phyloP scores from a whole-genome alignment of 2,113 vertebrate species.

The Podiceps cristatus region DNA sequence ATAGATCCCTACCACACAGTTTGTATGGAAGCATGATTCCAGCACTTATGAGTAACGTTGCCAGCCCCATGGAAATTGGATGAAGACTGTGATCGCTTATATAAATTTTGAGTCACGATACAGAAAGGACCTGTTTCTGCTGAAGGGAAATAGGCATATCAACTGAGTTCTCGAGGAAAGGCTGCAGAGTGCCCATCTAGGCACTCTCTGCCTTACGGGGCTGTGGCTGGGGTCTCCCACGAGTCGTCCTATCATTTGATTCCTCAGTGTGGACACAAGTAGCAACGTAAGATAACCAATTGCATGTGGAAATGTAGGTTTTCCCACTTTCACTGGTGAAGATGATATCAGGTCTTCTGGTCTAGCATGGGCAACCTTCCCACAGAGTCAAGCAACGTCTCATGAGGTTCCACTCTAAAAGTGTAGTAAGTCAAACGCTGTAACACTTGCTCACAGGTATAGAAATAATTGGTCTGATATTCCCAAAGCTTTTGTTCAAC shows the following conservation, averaged over 20 bases:
- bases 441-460: background rate
- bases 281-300: background rate
- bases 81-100: background rate
- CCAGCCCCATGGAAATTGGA: background rate
- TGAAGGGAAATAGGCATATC: background rate
- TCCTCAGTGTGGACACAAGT: background rate
- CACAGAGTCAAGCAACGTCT: background rate
- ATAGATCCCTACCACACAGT: background rate
- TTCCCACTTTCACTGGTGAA: background rate
- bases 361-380: background rate
- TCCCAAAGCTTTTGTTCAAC: background rate
- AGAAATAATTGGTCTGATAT: background rate
- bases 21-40: background rate
- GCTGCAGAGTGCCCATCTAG: background rate
- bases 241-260: background rate
- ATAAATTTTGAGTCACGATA: background rate
- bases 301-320: background rate
- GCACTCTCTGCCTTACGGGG: accelerated
- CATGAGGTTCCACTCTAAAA: background rate
- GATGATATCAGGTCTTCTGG: background rate
- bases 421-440: background rate
- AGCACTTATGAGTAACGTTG: background rate
- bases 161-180: background rate
- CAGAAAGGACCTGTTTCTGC: background rate
- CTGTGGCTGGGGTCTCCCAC: background rate